Base-by-base conservation (phyloP, 2,888 invertebrate species). In the Mythimna impura region DNA sequence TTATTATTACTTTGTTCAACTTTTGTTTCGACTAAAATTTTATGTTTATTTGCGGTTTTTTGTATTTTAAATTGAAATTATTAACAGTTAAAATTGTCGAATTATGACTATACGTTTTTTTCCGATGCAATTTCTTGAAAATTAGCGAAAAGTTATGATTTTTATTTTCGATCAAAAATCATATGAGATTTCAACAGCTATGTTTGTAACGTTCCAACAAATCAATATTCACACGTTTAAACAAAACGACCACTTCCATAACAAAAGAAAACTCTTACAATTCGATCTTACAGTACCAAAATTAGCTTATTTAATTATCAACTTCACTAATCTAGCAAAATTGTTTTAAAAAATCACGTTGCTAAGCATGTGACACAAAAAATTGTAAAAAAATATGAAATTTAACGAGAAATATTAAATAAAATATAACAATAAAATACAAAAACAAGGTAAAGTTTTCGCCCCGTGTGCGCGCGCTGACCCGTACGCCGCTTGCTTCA, bases 401-500 rank as follows among this genome's bases (percentile, higher is more conserved):
- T 20, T 40, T 10, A 36, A 30, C 6, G 0, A 2, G 9, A 52
- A 65, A 65, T n/a, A 22, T 54, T 10, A 17, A 61, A 54, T 36
- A 34, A 71, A 73, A 63, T 20, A 14, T 0, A 52, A 75, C 22
- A 69, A 65, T 34, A 67, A 61, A 50, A 65, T 50, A 66, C 60
- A 76, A 73, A 75, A 69, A 73, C 34, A 57, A 34, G 57, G 34
- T 10, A 4, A 73, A 17, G 9, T 52, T 71, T 62, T 83, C 80
- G 0, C 72, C 81, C 82, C 80, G 86, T 86, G 86, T 47, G 82
- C 9, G 25, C 7, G 25, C 80, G 73, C 86, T 86, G 86, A 86
- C 86, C 86, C 85, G 86, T 70, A 80, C 86, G 76, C 78, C 85
- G 86, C 84, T 85, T 86, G 86, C 86, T 86, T 86, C 86, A 77